Conservation (phyloP, 1,140 invertebrate genomes). For the Bombyx mori region ASM3026992v2 NC_085119.1:13661501-13662000, state of each 20-base stretch:
- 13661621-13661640: conserved; percentile 3
- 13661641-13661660: not conserved
- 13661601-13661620: not conserved
- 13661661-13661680: conserved; percentile 3
- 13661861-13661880: conserved; percentile 31
- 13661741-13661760: conserved; percentile 11
- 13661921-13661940: not conserved
- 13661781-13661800: conserved; percentile 24
- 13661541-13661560: too few species aligned
- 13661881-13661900: conserved; percentile 41
- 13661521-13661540: too few species aligned
- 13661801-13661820: conserved; percentile 22
- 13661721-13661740: not conserved
- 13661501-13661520: too few species aligned
- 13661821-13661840: conserved; percentile 41
- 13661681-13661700: not conserved
- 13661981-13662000: too few species aligned
- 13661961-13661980: too few species aligned
- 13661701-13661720: not conserved
- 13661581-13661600: not conserved
- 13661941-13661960: too few species aligned
- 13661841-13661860: conserved; percentile 19
- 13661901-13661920: conserved; percentile 13
- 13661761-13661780: conserved; percentile 27
- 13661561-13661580: not conserved